A percentile compares a stretch with the other conserved stretches of the same genome.
phyloP scores from a whole-genome alignment of 2,888 invertebrate species.

The Romanomermis culicivorax region DNA sequence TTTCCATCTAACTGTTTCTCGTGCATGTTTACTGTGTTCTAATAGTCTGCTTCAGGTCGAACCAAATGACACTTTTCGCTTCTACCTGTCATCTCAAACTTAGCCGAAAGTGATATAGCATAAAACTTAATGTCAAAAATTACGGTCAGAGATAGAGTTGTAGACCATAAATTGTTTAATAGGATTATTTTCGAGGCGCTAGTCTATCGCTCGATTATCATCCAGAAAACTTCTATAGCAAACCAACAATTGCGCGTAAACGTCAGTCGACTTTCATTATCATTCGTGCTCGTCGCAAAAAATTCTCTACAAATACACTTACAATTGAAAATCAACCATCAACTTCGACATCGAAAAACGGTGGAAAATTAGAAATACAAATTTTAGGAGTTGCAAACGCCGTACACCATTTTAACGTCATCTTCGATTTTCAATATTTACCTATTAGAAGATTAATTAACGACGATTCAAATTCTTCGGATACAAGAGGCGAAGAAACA shows the following conservation, averaged over 20 bases:
- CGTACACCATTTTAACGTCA: slow-evolving; percentile 20
- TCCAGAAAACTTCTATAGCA: slow-evolving; percentile 19
- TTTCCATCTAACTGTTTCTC: too few relatives aligned
- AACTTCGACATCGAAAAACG: not conserved
- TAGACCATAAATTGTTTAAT: not conserved
- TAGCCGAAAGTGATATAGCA: too few relatives aligned
- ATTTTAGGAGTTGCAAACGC: slow-evolving; percentile 14
- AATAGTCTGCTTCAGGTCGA: too few relatives aligned
- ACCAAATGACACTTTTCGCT: too few relatives aligned
- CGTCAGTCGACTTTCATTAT: not conserved
- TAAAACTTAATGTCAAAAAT: too few relatives aligned
- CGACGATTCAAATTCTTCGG: slow-evolving; percentile 12
- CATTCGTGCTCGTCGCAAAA: not conserved
- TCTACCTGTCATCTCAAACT: too few relatives aligned
- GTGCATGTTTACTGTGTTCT: too few relatives aligned
- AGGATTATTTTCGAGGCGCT: slow-evolving; percentile 15
- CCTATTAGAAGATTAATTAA: slow-evolving; percentile 39
- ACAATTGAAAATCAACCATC: not conserved
- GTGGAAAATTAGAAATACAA: not conserved
- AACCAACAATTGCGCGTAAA: not conserved
- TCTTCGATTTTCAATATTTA: slow-evolving; percentile 77
- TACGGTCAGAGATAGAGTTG: too few relatives aligned
- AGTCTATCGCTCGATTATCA: slow-evolving; percentile 19
- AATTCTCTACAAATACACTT: not conserved
- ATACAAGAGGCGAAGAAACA: not conserved